phyloP scores from a whole-genome alignment of 1,140 invertebrate species.

The Apocrypta bakeri region DNA sequence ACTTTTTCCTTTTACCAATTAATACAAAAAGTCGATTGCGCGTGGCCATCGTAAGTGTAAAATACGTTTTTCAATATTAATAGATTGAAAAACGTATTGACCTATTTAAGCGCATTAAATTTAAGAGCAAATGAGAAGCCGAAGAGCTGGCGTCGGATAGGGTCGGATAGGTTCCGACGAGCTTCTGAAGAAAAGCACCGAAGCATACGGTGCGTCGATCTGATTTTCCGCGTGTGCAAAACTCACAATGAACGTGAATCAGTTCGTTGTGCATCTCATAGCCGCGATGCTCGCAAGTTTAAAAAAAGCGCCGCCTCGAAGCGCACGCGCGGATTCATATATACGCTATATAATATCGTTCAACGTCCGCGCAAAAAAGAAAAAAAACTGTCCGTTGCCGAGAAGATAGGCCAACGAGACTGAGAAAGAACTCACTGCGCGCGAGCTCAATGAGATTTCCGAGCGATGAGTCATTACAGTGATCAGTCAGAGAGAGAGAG shows the following conservation, averaged over 20 bases:
- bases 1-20: too few relatives aligned
- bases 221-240: slow-evolving; percentile 1
- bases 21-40: too few relatives aligned
- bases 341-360: neutral
- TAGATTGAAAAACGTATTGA: too few relatives aligned
- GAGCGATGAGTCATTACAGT: slow-evolving; percentile 50
- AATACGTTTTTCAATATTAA: too few relatives aligned
- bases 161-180: too few relatives aligned
- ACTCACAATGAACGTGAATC: slow-evolving; percentile 30
- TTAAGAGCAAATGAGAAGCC: too few relatives aligned
- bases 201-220: neutral
- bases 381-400: neutral
- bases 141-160: too few relatives aligned
- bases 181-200: too few relatives aligned
- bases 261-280: neutral
- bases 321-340: neutral
- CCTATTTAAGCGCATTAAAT: too few relatives aligned
- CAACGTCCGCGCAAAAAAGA: slow-evolving; percentile 17
- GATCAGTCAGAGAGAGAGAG: too few relatives aligned
- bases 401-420: neutral
- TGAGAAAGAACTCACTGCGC: neutral
- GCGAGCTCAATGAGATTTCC: slow-evolving; percentile 47
- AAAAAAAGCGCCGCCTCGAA: neutral
- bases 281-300: neutral
- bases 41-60: too few relatives aligned